Conservation (phyloP, 2,797 vertebrate genomes). For the Eulemur rubriventer region DNA sequence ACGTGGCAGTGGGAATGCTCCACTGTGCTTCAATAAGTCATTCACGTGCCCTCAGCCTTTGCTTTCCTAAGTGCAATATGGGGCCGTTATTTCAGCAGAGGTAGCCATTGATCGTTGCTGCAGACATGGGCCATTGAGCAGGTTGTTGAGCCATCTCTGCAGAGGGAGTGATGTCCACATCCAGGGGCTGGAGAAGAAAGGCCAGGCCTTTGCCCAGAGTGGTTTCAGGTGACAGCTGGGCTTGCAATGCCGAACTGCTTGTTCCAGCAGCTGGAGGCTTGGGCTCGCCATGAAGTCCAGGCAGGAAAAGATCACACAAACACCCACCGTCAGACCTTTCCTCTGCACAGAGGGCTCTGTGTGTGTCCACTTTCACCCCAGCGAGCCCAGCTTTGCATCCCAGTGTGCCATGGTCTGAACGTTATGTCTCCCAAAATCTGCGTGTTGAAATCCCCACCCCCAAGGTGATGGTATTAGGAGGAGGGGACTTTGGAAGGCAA, state of each 20-base stretch:
- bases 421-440: background rate
- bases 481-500: background rate
- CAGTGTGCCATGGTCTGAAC: background rate
- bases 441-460: background rate
- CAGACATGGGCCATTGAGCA: background rate
- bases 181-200: background rate
- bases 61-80: background rate
- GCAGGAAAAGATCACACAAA: background rate
- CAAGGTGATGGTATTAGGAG: background rate
- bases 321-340: background rate
- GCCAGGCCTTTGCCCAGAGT: background rate
- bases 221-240: background rate
- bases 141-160: background rate
- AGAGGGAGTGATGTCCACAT: background rate
- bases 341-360: background rate
- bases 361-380: background rate
- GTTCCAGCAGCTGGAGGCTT: background rate
- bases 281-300: background rate
- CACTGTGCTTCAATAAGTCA: background rate
- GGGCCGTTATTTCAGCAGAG: background rate
- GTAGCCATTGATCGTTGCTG: background rate
- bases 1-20: accelerated
- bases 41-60: background rate
- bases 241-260: background rate
- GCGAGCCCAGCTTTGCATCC: background rate